A percentile compares a stretch with the other conserved stretches of the same genome.
phyloP scores from a whole-genome alignment of 2,797 vertebrate genomes.

The Eleutherodactylus coqui region DNA sequence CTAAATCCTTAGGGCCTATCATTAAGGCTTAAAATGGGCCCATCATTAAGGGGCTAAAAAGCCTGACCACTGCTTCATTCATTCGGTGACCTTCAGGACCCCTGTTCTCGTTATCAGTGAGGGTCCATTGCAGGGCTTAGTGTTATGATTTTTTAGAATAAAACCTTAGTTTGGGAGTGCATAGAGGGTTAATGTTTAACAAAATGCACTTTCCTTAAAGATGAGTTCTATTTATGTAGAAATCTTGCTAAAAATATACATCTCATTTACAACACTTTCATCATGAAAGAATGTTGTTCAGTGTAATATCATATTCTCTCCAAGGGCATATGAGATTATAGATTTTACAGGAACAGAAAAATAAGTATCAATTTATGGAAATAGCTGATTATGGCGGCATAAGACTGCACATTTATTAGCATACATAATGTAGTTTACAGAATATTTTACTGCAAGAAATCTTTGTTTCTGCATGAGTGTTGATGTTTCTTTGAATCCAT shows the following conservation, averaged over 20 bases:
- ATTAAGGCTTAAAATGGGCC: too few relatives aligned
- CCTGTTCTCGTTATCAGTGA: too few relatives aligned
- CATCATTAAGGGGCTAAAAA: too few relatives aligned
- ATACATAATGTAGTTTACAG: slow-evolving; percentile 15
- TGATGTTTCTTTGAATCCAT: slow-evolving; percentile 1
- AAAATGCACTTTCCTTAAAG: slow-evolving; percentile 20
- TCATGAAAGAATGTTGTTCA: slow-evolving; percentile 12
- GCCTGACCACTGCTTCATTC: too few relatives aligned
- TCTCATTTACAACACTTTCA: slow-evolving; percentile 51
- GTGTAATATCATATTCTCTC: slow-evolving; percentile 23
- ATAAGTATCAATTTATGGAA: slow-evolving; percentile 23
- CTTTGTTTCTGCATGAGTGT: not conserved
- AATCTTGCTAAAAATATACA: slow-evolving; percentile 45
- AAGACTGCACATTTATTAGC: slow-evolving; percentile 18
- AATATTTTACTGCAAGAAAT: slow-evolving; percentile 3
- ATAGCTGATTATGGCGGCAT: slow-evolving; percentile 33
- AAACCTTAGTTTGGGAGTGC: not conserved
- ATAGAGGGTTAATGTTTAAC: not conserved
- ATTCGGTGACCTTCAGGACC: too few relatives aligned
- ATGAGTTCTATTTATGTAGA: slow-evolving; percentile 32
- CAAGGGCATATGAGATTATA: slow-evolving; percentile 46
- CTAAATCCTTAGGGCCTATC: too few relatives aligned
- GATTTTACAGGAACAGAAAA: slow-evolving; percentile 20
- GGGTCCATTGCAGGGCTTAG: not conserved
- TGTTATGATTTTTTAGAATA: not conserved